Base-by-base conservation (phyloP, 2,113 vertebrate genomes). In the Megaceryle maxima region DNA sequence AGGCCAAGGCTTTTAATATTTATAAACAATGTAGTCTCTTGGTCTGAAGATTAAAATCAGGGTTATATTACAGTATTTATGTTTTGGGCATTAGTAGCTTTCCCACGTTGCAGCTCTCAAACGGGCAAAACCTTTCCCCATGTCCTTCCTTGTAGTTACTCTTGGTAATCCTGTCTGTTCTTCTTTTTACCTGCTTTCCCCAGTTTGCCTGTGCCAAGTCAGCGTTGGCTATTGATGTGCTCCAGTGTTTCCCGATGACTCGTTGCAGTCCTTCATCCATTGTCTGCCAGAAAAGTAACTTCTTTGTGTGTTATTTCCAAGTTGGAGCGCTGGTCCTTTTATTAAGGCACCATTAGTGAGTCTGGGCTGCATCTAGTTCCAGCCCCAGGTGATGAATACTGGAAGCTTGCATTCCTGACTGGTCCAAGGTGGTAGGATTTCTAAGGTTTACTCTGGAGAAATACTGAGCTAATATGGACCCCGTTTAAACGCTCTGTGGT, bases 221-320 rank as follows among this genome's bases (percentile, higher is more conserved):
- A 25, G 5, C 9, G 1, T 70, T 51, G 44, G 21, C 29, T 72
- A 0, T 29, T 46, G 0, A 10, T 5, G 37, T 56, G 55, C 16
- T 76, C 10, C 44, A 33, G 26, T 15, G 4, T 41, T 73, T 66
- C 57, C 22, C 53, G 4, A 24, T 17, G 50, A 3, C 87, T 37
- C 0, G 1, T 9, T 64, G 48, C 15, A 22, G 43, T 72, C 46
- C 18, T 60, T 89, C 25, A 3, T 2, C 9, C 3, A 0, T 17
- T 28, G 6, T 50, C 20, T 74, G 28, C 37, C 11, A 4, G 55
- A 70, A 41, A 37, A 62, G 29, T 28, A 20, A 2, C 22, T 29
- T 29, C 25, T 33, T 22, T 3, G 0, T 21, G 24, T 48, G 4
- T 25, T 60, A 4, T 13, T 69, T 41, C 26, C 6, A 7, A 19